Percentiles rank a stretch among this genome's conserved stretches.
Evolutionary conservation across 2,113 vertebrate species (phyloP).

Genomic region (Phasianus colchicus): DNA sequence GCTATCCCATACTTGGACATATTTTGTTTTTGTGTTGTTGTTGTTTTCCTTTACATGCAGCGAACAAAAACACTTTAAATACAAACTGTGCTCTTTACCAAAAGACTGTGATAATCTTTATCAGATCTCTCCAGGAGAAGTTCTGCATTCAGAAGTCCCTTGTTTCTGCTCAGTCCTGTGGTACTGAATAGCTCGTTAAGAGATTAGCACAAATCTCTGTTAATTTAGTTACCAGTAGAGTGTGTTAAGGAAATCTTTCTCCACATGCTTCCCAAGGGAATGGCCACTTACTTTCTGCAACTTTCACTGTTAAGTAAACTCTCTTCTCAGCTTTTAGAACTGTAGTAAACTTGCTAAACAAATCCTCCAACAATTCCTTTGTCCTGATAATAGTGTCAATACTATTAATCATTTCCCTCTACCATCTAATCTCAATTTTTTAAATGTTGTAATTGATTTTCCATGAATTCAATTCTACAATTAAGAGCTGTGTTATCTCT

Average conservation of each 20-base stretch:
- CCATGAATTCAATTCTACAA: slow-evolving; percentile 52
- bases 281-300: background rate
- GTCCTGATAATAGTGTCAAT: slow-evolving; percentile 19
- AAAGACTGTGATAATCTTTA: background rate
- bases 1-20: background rate
- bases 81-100: background rate
- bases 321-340: background rate
- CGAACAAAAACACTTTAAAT: background rate
- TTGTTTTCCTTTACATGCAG: rapidly evolving
- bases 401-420: slow-evolving; percentile 45
- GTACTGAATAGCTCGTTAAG: rapidly evolving
- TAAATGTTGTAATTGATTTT: slow-evolving; percentile 65
- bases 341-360: background rate
- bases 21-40: background rate
- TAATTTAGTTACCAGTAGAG: background rate
- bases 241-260: background rate
- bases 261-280: background rate
- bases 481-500: slow-evolving; percentile 43
- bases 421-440: slow-evolving; percentile 58
- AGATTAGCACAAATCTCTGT: background rate
- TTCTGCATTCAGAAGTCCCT: rapidly evolving
- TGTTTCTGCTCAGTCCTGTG: background rate
- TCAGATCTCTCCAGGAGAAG: background rate
- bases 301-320: background rate
- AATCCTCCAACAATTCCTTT: slow-evolving; percentile 25